Evolutionary conservation across 2,888 invertebrate genomes (phyloP).

Genomic region (Drosophila rubida): DNA sequence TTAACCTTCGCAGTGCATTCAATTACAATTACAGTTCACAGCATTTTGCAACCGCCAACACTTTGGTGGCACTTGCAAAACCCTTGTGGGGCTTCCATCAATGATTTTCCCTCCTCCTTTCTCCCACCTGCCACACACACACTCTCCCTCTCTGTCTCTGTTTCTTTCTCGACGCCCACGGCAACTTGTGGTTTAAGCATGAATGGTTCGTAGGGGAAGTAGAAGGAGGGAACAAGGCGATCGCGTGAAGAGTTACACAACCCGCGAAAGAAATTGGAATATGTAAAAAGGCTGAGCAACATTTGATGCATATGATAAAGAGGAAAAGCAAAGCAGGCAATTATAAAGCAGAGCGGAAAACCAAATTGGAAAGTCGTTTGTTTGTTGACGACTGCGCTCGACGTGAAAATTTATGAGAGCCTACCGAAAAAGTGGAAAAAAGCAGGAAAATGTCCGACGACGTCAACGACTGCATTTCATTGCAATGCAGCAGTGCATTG

Average conservation of each 20-base stretch:
- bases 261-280: slow-evolving; percentile 26
- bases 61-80: slow-evolving; percentile 18
- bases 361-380: slow-evolving; percentile 73
- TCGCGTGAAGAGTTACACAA: slow-evolving; percentile 75
- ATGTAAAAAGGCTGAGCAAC: slow-evolving; percentile 31
- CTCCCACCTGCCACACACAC: slow-evolving; percentile 23
- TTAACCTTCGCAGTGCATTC: slow-evolving; percentile 51
- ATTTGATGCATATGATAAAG: slow-evolving; percentile 47
- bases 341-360: slow-evolving; percentile 53
- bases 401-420: slow-evolving; percentile 64
- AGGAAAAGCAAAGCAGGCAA: slow-evolving; percentile 34
- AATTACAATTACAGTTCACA: slow-evolving; percentile 40
- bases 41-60: slow-evolving; percentile 22
- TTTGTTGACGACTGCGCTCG: slow-evolving; percentile 27
- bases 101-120: slow-evolving; percentile 52
- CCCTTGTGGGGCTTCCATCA: slow-evolving; percentile 66
- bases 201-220: slow-evolving; percentile 54
- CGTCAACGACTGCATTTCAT: slow-evolving; percentile 29
- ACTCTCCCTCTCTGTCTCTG: background rate
- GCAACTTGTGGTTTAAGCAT: slow-evolving; percentile 57
- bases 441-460: slow-evolving; percentile 65
- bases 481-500: too few species aligned
- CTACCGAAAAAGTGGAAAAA: slow-evolving; percentile 3
- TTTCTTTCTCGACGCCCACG: slow-evolving; percentile 10
- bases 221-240: slow-evolving; percentile 26